phyloP scores from a whole-genome alignment of 2,113 vertebrate genomes.

The Sprattus sprattus region DNA sequence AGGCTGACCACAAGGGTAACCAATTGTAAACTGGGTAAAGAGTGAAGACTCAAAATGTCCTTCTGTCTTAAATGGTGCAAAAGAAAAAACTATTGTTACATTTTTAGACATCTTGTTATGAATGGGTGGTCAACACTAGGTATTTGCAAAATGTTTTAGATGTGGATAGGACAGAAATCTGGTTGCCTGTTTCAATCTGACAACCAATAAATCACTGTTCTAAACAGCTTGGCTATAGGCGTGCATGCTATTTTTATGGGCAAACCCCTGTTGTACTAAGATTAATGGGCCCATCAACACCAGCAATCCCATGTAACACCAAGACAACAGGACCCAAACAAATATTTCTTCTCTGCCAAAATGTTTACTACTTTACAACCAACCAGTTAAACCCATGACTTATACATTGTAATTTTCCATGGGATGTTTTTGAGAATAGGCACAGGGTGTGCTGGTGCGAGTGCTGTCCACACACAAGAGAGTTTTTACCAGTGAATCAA shows the following conservation, averaged over 20 bases:
- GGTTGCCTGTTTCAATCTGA: not conserved
- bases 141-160: constrained; percentile 4
- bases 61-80: not conserved
- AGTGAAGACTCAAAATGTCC: not conserved
- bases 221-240: not conserved
- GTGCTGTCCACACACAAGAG: not conserved
- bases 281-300: constrained; percentile 7
- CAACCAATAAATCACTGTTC: constrained; percentile 9
- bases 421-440: not conserved
- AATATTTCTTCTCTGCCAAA: not conserved
- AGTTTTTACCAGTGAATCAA: too few species aligned
- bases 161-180: not conserved
- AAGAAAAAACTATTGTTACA: not conserved
- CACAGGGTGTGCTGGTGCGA: not conserved
- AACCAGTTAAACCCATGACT: not conserved
- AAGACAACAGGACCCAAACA: constrained; percentile 8
- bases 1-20: not conserved
- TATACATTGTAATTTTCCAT: constrained; percentile 1
- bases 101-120: not conserved
- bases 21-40: not conserved
- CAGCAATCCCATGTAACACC: not conserved
- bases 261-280: not conserved
- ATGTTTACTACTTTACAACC: not conserved
- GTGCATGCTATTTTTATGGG: not conserved
- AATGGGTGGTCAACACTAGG: not conserved